Evolutionary conservation across 64 coral and sea anemone genomes (phyloP), one percentile per base, ranked within the genome.

Genomic region (Astreopora myriophthalma): DNA sequence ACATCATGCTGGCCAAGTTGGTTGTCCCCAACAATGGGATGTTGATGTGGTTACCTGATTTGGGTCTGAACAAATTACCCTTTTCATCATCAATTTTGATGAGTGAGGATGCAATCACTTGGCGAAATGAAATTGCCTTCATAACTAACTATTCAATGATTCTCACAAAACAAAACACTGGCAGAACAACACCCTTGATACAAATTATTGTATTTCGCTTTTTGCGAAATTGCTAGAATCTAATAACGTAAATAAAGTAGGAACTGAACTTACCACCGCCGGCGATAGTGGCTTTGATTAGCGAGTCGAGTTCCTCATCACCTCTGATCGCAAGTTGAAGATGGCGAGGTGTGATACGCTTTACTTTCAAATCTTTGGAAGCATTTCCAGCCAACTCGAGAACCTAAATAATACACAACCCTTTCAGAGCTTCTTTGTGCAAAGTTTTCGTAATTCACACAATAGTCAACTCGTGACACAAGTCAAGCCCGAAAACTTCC

Each of bases 331-430:
- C 97, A 74, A 99, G 94, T 85, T 99, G 97, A 68, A 99, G 85
- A 99, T 99, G 97, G 55, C 97, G 97, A 11, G 97, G 97, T 14
- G 97, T 99, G 19, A 99, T 99, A 99, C 97, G 97, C 64, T 99
- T 99, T 20, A 99, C 97, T 91, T 99, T 99, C 37, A 99, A 86
- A 95, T 99, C 97, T 72, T 99, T 99, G 2, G 97, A 99, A 10
- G 97, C 97, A 88, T 99, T 99, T 48, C 97, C 97, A 77, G 97
- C 97, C 84, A 99, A 99, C 91, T 99, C 97, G 22, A 99, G 87
- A 57, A 99, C 97, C 97, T 99, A 22, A 10, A 55, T 2, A 46
- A 71, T 49, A 19, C 3, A 74, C 46, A 48, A 19, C 26, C 17
- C 5, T 87, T 20, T 52, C 6, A 42, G 85, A 11, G 52, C 10